Evolutionary conservation across 2,888 invertebrate genomes (phyloP).

Genomic region (Cheiracanthium punctorium): DNA sequence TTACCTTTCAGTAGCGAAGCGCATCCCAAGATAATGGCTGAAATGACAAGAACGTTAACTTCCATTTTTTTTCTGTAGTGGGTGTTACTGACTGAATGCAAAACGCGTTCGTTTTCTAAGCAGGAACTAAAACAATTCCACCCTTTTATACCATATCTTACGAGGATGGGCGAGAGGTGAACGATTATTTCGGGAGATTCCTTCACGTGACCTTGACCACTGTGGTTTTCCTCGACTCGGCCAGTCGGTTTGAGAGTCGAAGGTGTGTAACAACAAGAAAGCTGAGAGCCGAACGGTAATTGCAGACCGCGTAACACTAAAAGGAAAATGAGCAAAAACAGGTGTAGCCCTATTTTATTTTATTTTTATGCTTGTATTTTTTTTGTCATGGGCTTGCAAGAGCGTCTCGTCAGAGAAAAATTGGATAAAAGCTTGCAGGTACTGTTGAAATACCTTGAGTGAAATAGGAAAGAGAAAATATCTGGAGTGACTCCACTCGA

Average conservation of each 20-base stretch:
- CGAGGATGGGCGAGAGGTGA: neutral
- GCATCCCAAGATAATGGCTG: neutral
- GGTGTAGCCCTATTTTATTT: no score
- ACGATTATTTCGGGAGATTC: constrained; percentile 49
- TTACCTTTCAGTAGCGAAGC: constrained; percentile 10
- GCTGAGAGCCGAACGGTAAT: neutral
- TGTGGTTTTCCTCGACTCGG: constrained; percentile 38
- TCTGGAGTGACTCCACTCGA: no score
- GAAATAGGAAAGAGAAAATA: no score
- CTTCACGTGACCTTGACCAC: constrained; percentile 54
- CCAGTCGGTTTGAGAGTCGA: constrained; percentile 1
- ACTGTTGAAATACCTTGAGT: no score
- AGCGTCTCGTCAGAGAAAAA: no score
- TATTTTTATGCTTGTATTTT: no score
- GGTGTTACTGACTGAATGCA: no score
- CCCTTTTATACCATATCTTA: neutral
- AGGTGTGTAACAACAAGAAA: no score
- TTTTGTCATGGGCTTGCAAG: no score
- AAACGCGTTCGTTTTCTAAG: neutral
- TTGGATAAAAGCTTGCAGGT: no score
- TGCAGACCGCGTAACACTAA: no score
- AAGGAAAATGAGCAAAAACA: no score
- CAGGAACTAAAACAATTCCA: neutral
- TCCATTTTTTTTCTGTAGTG: constrained; percentile 20
- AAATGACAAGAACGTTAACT: neutral